Evolutionary conservation across 2,888 invertebrate species (phyloP), one percentile per base, ranked within the genome.

Genomic region (Lobophora halterata): DNA sequence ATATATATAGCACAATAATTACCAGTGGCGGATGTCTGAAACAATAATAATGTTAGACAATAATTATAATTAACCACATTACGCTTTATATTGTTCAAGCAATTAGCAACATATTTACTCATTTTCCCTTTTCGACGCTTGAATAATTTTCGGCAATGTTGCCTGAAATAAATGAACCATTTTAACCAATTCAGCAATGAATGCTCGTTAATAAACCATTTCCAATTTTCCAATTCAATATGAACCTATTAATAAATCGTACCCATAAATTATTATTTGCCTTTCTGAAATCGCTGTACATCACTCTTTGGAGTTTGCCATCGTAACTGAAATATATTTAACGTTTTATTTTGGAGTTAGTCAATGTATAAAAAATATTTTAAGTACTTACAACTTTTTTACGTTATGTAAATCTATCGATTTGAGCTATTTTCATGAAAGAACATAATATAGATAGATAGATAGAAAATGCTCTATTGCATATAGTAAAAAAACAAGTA

Each of bases 21-120:
- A 47, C 46, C 35, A 47, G 10, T n/a, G 36, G 27, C n/a, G 19
- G 25, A 17, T 10, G 20, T 1, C 47, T 47, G 40, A 19, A 41
- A 44, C 33, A 25, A 9, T 20, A 32, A 29, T 1, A 25, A 11
- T 31, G 3, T 14, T 17, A 7, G 14, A 0, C n/a, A 20, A 2
- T 20, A 1, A 10, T 16, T 26, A n/a, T 23, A 12, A 14, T 8
- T 5, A 25, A n/a, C 1, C 6, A 18, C 12, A 25, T 10, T 13
- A 8, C 3, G 0, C 4, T 12, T 8, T 24, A 1, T 18, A 12
- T 18, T 2, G 24, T 18, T 19, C 12, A n/a, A n/a, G n/a, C n/a
- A n/a, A n/a, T n/a, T n/a, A n/a, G n/a, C n/a, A n/a, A n/a, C n/a
- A n/a, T n/a, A n/a, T n/a, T n/a, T n/a, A n/a, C n/a, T n/a, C n/a